These are phyloP conservation scores for Cinclus cinclus DNA, from an alignment of 2,113 vertebrate genomes.

Conservation along the genomic window DNA sequence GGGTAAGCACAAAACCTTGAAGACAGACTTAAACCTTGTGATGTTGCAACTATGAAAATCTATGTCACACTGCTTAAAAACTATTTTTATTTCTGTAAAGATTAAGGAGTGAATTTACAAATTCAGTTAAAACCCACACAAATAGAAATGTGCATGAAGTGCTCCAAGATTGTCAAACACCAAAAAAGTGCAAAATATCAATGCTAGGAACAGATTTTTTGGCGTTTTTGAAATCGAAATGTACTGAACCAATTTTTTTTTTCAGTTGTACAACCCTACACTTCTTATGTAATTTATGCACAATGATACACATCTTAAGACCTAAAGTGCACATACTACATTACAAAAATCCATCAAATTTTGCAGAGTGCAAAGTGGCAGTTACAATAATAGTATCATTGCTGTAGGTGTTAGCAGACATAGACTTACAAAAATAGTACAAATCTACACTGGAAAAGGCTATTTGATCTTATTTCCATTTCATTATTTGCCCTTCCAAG, in stretches of 20 bases:
- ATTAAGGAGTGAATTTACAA: neutral
- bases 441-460: neutral
- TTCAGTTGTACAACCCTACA: neutral
- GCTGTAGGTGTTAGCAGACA: neutral
- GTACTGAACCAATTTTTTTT: neutral
- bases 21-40: neutral
- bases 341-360: slow-evolving; percentile 19
- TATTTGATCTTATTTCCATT: neutral
- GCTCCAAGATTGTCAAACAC: neutral
- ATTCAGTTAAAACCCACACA: neutral
- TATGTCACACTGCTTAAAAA: neutral
- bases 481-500: neutral
- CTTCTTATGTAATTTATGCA: neutral
- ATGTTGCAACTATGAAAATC: neutral
- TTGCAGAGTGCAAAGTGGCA: neutral
- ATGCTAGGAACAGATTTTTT: neutral
- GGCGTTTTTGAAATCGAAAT: neutral
- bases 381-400: slow-evolving; percentile 14
- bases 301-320: neutral
- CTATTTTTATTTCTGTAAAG: neutral
- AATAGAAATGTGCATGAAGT: slow-evolving; percentile 5
- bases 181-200: slow-evolving; percentile 21
- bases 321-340: neutral
- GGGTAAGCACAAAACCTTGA: neutral
- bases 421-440: slow-evolving; percentile 8